Percentiles rank a stretch among this genome's conserved stretches.
These are phyloP conservation scores for Nowickia ferox DNA, from an alignment of 2,888 invertebrate species.

Conservation along the genomic window DNA sequence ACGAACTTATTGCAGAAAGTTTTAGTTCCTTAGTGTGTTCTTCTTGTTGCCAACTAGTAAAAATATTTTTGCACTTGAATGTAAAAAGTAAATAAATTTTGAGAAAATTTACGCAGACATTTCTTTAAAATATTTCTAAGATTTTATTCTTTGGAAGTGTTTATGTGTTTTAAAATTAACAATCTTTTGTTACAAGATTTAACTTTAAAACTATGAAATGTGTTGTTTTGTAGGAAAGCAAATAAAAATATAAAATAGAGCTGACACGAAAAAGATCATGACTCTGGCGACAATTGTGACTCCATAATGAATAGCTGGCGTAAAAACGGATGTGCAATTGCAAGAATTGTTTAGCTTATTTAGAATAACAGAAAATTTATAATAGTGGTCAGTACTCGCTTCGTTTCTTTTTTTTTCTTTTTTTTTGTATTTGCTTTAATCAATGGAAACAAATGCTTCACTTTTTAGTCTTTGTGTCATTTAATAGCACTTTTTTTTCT, in stretches of 20 bases:
- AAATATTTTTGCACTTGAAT: not conserved
- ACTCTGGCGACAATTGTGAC: not conserved
- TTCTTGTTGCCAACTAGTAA: not conserved
- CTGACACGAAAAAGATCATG: not conserved
- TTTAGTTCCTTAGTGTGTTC: not conserved
- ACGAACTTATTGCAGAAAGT: not conserved
- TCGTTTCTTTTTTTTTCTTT: not conserved
- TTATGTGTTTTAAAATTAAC: conserved; percentile 3
- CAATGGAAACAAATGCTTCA: too few relatives aligned
- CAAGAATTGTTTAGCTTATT: not conserved
- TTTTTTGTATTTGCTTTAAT: not conserved
- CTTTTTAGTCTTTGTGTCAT: too few relatives aligned
- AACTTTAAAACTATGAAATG: not conserved
- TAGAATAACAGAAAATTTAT: not conserved
- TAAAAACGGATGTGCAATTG: not conserved
- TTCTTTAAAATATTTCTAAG: not conserved
- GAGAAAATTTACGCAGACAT: conserved; percentile 23
- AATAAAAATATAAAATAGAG: not conserved
- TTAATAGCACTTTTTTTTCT: not conserved
- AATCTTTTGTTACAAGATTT: conserved; percentile 8
- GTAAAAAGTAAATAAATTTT: not conserved
- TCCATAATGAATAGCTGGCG: not conserved
- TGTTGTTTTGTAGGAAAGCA: not conserved
- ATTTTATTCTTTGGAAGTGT: not conserved
- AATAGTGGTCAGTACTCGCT: too few relatives aligned